Evolutionary conservation across 2,888 invertebrate genomes (phyloP).

Genomic region (Dilophus febrilis): DNA sequence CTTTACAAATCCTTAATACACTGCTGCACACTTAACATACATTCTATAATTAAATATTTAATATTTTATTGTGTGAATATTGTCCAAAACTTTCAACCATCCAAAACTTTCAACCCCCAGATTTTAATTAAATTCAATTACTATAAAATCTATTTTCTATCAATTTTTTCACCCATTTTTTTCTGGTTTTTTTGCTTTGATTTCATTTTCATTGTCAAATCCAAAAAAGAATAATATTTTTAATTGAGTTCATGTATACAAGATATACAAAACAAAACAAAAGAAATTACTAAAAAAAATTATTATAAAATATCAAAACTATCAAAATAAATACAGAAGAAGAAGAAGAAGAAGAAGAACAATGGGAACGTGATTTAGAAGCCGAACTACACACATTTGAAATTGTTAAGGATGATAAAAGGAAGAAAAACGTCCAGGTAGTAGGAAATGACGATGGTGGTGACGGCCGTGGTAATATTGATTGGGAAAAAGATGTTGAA

Average conservation of each 20-base stretch:
- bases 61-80: no score
- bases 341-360: no score
- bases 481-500: conserved; percentile 55
- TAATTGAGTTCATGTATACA: neutral
- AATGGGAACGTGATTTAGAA: conserved; percentile 93
- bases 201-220: conserved; percentile 10
- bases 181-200: conserved; percentile 10
- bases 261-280: neutral
- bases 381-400: conserved; percentile 92
- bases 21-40: no score
- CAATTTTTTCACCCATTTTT: conserved; percentile 9
- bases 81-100: no score
- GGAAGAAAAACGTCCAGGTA: no score
- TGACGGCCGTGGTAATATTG: conserved; percentile 18
- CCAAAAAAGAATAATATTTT: conserved; percentile 5
- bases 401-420: conserved; percentile 58
- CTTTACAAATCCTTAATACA: no score
- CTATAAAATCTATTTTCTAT: no score
- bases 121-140: no score
- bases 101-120: no score
- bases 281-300: neutral
- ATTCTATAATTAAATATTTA: no score
- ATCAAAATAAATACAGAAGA: neutral
- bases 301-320: neutral
- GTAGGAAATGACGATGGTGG: conserved; percentile 31